Conservation (phyloP, 2,888 invertebrate species). For the Marasmarcha lunaedactyla region DNA sequence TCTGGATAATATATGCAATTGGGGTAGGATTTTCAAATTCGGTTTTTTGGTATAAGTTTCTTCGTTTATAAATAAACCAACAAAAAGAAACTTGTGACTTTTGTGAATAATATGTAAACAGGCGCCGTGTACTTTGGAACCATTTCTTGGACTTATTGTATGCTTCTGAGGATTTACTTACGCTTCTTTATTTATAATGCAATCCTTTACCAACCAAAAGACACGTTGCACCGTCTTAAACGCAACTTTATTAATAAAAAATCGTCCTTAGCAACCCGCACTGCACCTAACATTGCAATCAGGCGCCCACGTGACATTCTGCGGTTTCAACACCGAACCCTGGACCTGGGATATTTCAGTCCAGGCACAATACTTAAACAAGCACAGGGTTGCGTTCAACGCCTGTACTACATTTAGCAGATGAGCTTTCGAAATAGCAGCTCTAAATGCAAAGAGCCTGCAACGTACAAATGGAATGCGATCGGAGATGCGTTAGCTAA, state of each 20-base stretch:
- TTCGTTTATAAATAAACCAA: too few relatives aligned
- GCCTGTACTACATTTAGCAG: slow-evolving; percentile 36
- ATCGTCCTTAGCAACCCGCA: slow-evolving; percentile 27
- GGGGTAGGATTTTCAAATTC: too few relatives aligned
- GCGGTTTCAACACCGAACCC: slow-evolving; percentile 41
- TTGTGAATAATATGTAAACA: too few relatives aligned
- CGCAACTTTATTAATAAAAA: too few relatives aligned
- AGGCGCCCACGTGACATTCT: slow-evolving; percentile 47
- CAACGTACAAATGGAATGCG: slow-evolving; percentile 29
- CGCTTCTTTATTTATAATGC: background rate
- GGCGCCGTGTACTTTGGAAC: too few relatives aligned
- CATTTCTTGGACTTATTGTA: background rate
- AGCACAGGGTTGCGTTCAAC: slow-evolving; percentile 34
- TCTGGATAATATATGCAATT: too few relatives aligned
- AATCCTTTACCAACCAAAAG: background rate
- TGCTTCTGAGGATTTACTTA: background rate
- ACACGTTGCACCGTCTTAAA: too few relatives aligned
- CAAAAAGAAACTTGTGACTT: too few relatives aligned
- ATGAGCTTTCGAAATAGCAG: slow-evolving; percentile 51
- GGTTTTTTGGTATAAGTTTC: too few relatives aligned
- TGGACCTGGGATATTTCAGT: slow-evolving; percentile 47
- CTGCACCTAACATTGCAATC: slow-evolving; percentile 43
- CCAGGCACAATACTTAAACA: slow-evolving; percentile 58
- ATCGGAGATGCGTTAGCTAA: slow-evolving; percentile 6
- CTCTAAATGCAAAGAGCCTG: slow-evolving; percentile 33